These are phyloP conservation scores for Xestia ashworthii DNA, from an alignment of 2,888 invertebrate species.

Conservation along the genomic window DNA sequence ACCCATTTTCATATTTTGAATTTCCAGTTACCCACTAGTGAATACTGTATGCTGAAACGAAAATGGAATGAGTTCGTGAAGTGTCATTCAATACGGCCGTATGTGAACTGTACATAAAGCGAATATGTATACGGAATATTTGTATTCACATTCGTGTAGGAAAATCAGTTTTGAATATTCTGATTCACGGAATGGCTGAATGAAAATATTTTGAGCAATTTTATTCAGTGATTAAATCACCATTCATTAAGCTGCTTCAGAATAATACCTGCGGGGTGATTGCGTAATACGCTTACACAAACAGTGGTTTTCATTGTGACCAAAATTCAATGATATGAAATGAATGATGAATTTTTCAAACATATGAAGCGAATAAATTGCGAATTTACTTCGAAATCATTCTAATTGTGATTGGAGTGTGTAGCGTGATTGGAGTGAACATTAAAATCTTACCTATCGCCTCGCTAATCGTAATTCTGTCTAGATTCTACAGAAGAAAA, in stretches of 20 bases:
- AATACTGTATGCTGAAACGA: constrained; percentile 18
- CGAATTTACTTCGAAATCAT: too few species aligned
- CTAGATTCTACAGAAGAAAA: constrained; percentile 1
- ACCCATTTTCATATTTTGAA: constrained; percentile 48
- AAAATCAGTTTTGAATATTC: constrained; percentile 10
- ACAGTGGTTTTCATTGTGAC: too few species aligned
- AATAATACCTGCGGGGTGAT: neutral
- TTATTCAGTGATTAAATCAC: constrained; percentile 1
- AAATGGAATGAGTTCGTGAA: constrained; percentile 51
- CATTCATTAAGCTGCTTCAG: neutral
- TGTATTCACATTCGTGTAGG: neutral
- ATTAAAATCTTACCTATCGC: neutral
- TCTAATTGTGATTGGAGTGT: too few species aligned
- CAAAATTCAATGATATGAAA: too few species aligned
- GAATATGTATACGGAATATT: neutral
- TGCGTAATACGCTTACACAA: neutral
- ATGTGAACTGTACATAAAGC: constrained; percentile 9
- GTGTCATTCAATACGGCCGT: constrained; percentile 36
- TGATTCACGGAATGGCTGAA: neutral
- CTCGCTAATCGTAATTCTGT: too few species aligned
- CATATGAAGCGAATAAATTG: too few species aligned
- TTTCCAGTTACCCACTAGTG: constrained; percentile 20
- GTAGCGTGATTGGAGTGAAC: neutral
- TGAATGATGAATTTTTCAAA: too few species aligned
- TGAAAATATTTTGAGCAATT: neutral